These are phyloP conservation scores for Drosophila vallismaia DNA, from an alignment of 2,888 invertebrate species.

Conservation along the genomic window DNA sequence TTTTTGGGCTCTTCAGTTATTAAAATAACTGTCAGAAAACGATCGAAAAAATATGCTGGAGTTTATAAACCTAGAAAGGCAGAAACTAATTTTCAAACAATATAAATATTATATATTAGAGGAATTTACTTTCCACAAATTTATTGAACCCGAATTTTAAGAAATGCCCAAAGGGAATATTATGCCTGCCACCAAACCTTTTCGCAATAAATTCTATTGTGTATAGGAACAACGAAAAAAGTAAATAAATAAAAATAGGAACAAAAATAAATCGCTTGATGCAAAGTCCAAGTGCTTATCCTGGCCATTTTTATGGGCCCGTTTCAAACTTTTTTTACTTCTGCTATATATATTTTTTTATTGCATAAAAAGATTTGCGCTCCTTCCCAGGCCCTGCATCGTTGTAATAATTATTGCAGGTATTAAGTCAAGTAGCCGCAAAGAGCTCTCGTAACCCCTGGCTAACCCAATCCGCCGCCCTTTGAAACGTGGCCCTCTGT, in stretches of 20 bases:
- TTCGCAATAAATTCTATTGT: slow-evolving; percentile 63
- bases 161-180: slow-evolving; percentile 9
- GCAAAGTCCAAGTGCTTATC: slow-evolving; percentile 76
- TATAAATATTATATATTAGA: background rate
- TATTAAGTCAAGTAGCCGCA: slow-evolving; percentile 78
- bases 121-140: background rate
- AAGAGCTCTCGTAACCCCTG: slow-evolving; percentile 50
- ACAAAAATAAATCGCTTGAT: slow-evolving; percentile 69
- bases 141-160: background rate
- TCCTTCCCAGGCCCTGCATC: slow-evolving; percentile 50
- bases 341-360: slow-evolving; percentile 43
- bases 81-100: background rate
- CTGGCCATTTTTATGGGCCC: slow-evolving; percentile 66
- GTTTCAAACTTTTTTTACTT: slow-evolving; percentile 51
- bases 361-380: slow-evolving; percentile 36
- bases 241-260: slow-evolving; percentile 39
- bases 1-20: slow-evolving; percentile 23
- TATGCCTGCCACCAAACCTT: slow-evolving; percentile 8
- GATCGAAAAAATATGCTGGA: slow-evolving; percentile 22
- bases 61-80: background rate
- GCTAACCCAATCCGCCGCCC: slow-evolving; percentile 28
- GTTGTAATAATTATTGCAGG: slow-evolving; percentile 78
- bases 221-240: slow-evolving; percentile 32
- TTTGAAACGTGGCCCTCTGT: slow-evolving; percentile 20
- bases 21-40: slow-evolving; percentile 20